Percentiles rank a stretch among this genome's conserved stretches.
Evolutionary conservation across 2,888 invertebrate genomes (phyloP).

Genomic region (Oxytorus armatus): DNA sequence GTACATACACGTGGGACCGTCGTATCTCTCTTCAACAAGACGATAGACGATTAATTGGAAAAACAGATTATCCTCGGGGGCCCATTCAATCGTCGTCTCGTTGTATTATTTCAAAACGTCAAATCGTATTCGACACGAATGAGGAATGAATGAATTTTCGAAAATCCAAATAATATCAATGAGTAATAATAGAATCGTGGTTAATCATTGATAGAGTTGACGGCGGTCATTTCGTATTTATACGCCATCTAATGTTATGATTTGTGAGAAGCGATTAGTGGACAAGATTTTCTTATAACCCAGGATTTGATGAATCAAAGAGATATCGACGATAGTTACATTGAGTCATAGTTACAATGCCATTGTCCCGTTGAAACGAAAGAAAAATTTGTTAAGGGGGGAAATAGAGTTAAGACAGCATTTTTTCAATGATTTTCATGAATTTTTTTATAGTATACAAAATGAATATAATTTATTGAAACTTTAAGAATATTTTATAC

Average conservation of each 20-base stretch:
- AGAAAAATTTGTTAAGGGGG: too few species aligned
- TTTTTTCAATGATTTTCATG: too few species aligned
- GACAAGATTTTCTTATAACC: neutral
- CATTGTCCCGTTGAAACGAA: neutral
- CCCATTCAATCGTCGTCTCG: slow-evolving; percentile 14
- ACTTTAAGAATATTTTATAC: too few species aligned
- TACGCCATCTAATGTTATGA: neutral
- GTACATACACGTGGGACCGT: slow-evolving; percentile 4
- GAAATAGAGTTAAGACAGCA: too few species aligned
- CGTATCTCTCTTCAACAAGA: neutral
- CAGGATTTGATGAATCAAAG: slow-evolving; percentile 25
- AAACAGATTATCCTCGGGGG: slow-evolving; percentile 32
- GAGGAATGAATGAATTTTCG: slow-evolving; percentile 24
- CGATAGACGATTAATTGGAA: slow-evolving; percentile 43
- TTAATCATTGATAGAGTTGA: neutral
- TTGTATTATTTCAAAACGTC: slow-evolving; percentile 17
- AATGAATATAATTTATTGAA: too few species aligned
- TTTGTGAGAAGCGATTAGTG: neutral
- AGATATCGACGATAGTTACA: neutral
- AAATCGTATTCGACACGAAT: slow-evolving; percentile 16
- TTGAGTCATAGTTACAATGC: neutral
- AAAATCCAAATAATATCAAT: slow-evolving; percentile 18
- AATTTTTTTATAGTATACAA: too few species aligned
- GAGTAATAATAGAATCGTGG: slow-evolving; percentile 1
- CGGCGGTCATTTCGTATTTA: neutral